These are phyloP conservation scores for Megaceryle maxima DNA, from an alignment of 2,113 vertebrate genomes.

Conservation along the genomic window DNA sequence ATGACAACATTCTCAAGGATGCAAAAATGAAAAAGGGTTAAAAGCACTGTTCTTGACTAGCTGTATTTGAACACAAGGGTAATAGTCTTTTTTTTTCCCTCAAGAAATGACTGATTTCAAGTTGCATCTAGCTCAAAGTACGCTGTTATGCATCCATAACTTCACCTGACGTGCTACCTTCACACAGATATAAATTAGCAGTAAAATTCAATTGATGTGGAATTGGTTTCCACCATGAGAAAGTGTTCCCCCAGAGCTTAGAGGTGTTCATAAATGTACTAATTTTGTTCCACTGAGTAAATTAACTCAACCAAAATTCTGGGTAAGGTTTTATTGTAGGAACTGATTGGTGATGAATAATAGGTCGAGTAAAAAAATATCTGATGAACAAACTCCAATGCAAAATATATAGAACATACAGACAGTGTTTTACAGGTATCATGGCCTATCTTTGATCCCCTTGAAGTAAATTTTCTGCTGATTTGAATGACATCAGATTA, in stretches of 20 bases:
- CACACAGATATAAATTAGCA: not conserved
- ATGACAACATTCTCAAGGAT: not conserved
- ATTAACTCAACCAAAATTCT: not conserved
- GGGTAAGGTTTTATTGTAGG: not conserved
- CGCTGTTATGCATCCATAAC: not conserved
- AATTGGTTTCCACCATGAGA: not conserved
- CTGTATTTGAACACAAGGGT: not conserved
- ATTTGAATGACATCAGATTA: not conserved
- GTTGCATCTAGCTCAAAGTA: not conserved
- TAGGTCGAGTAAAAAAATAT: not conserved
- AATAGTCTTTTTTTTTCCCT: not conserved
- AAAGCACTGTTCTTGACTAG: not conserved
- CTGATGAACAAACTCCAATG: not conserved
- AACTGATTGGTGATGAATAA: not conserved
- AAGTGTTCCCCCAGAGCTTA: not conserved
- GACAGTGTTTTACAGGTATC: not conserved
- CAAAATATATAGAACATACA: not conserved
- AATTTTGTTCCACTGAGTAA: not conserved
- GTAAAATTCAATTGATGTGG: not conserved
- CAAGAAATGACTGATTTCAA: not conserved
- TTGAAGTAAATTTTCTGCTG: not conserved
- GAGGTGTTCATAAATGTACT: not conserved
- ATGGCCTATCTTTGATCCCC: not conserved
- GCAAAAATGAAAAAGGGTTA: not conserved
- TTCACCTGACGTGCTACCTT: not conserved